Evolutionary conservation across 2,797 vertebrate genomes (phyloP).

Genomic region (Jordanella pulchra): DNA sequence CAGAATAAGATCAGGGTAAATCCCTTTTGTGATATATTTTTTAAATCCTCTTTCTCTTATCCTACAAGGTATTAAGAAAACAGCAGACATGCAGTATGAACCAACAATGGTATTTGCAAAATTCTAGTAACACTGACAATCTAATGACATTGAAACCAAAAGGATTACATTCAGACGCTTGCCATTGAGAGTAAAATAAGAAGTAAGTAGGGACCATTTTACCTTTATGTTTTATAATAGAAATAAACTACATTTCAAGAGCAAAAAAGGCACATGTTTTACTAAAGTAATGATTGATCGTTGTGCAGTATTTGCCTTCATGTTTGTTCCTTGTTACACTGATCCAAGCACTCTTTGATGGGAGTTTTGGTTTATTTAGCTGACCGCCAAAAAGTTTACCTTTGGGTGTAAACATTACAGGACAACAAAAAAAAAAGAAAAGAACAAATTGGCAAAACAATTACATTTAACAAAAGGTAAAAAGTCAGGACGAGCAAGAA

Average conservation of each 20-base stretch:
- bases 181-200: conserved; percentile 30
- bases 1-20: conserved; percentile 57
- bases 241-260: background rate
- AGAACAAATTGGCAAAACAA: conserved; percentile 57
- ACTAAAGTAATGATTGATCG: background rate
- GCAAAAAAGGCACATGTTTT: conserved; percentile 1
- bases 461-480: conserved; percentile 22
- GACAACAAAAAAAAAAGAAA: conserved; percentile 56
- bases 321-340: conserved; percentile 9
- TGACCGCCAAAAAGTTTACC: conserved; percentile 60
- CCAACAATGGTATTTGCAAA: conserved; percentile 66
- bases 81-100: conserved; percentile 56
- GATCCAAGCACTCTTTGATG: conserved; percentile 37
- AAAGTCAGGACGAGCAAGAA: background rate
- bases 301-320: background rate
- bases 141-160: conserved; percentile 56
- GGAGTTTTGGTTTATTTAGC: conserved; percentile 49
- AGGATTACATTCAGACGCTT: conserved; percentile 54
- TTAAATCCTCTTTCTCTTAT: conserved; percentile 62
- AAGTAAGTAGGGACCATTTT: conserved; percentile 4
- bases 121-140: conserved; percentile 60
- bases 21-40: conserved; percentile 47
- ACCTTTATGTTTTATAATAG: conserved; percentile 12
- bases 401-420: conserved; percentile 47
- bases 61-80: conserved; percentile 43